Base-by-base conservation (phyloP, 2,888 invertebrate species). In the Alloscopus bannaensis region DNA sequence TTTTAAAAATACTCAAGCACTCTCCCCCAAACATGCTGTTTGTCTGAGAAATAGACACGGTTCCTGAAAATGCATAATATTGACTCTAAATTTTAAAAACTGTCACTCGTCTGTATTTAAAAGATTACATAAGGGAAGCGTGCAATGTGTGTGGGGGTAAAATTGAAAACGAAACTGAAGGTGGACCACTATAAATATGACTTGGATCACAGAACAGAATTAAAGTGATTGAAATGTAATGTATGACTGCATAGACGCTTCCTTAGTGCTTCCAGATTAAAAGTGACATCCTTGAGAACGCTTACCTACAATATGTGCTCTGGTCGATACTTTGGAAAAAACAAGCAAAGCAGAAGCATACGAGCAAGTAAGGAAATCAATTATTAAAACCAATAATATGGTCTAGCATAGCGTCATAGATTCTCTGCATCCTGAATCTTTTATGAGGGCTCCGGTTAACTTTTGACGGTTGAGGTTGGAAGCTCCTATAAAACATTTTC, bases 21-120 rank as follows among this genome's bases (percentile, higher is more conserved):
- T 77, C 77, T 36, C 77, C 77, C 22, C 77, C 77, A 57, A 77
- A 77, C 77, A 77, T 77, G 28, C 24, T n/a, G n/a, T n/a, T n/a
- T n/a, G n/a, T 72, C 40, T 55, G 28, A 24, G 13, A 36, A 36
- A 13, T 36, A 13, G 13, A 36, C n/a, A n/a, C n/a, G n/a, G n/a
- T n/a, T n/a, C n/a, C n/a, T n/a, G 40, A 55, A 72, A 40, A 22
- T 4, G 29, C 72, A 72, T 71, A 68, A 20, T 45, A 64, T 20
- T 16, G 24, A 40, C 13, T 11, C n/a, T n/a, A n/a, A n/a, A n/a
- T n/a, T n/a, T n/a, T n/a, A n/a, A n/a, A n/a, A n/a, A n/a, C n/a
- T n/a, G n/a, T n/a, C n/a, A n/a, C n/a, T n/a, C n/a, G n/a, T n/a
- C n/a, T n/a, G n/a, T n/a, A n/a, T n/a, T n/a, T n/a, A n/a, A n/a